Evolutionary conservation across 2,113 vertebrate genomes (phyloP).

Genomic region (Ameiurus melas): DNA sequence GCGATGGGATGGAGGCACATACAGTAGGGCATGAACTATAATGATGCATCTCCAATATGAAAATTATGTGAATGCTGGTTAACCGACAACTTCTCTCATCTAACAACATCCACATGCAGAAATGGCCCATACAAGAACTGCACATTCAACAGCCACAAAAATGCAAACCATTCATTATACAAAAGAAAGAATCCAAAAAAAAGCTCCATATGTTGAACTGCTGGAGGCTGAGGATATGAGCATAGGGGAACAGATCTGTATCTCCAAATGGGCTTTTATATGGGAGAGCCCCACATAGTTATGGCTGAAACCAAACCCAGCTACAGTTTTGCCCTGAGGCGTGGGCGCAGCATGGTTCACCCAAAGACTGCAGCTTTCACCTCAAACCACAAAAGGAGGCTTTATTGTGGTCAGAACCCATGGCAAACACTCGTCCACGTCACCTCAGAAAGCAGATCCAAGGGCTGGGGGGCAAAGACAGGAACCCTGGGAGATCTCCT

Average conservation of each 20-base stretch:
- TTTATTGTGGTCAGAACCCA: conserved; percentile 57
- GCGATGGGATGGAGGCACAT: not conserved
- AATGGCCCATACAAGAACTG: not conserved
- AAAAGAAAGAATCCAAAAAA: conserved; percentile 33
- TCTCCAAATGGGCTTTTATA: conserved; percentile 56
- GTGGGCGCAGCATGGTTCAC: conserved; percentile 49
- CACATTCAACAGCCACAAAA: conserved; percentile 7
- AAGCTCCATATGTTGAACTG: conserved; percentile 53
- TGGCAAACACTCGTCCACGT: conserved; percentile 55
- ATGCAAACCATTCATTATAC: conserved; percentile 7
- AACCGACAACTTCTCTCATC: conserved; percentile 20
- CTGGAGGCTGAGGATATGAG: conserved; percentile 37
- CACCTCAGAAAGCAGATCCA: conserved; percentile 49
- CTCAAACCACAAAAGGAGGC: conserved; percentile 56
- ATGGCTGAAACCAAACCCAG: conserved; percentile 58
- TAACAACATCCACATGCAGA: conserved; percentile 14
- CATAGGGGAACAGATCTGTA: conserved; percentile 58
- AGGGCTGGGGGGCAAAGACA: conserved; percentile 5
- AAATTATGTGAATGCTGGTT: conserved; percentile 23
- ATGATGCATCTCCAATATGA: conserved; percentile 32
- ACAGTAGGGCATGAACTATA: conserved; percentile 1
- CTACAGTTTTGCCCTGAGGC: conserved; percentile 57
- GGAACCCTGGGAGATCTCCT: conserved; percentile 48
- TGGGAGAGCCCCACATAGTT: conserved; percentile 51
- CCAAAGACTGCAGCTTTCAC: conserved; percentile 37